These are phyloP conservation scores for Drosophila sp. DNA, from an alignment of 1,140 invertebrate species.

Conservation along the genomic window DNA sequence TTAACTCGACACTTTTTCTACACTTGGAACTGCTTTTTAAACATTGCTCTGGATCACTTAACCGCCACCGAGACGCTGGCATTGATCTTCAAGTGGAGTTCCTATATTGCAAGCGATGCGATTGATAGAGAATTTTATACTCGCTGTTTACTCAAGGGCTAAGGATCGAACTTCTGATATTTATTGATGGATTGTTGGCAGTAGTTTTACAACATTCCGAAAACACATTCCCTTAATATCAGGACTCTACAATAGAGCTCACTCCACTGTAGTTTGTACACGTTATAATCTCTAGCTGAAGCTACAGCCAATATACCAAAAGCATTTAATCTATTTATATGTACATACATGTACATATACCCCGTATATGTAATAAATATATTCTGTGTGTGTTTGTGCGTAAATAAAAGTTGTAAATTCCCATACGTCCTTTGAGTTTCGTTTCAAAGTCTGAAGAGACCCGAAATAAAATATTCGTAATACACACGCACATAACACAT, in stretches of 20 bases:
- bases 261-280: no score
- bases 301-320: slow-evolving; percentile 77
- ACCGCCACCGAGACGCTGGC: slow-evolving; percentile 68
- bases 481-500: slow-evolving; percentile 59
- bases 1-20: slow-evolving; percentile 78
- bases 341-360: slow-evolving; percentile 40
- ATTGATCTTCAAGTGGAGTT: slow-evolving; percentile 80
- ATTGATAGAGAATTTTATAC: slow-evolving; percentile 83
- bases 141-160: slow-evolving; percentile 77
- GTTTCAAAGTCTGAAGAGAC: slow-evolving; percentile 45
- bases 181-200: slow-evolving; percentile 50
- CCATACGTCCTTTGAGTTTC: slow-evolving; percentile 42
- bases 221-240: slow-evolving; percentile 22
- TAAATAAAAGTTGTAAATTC: slow-evolving; percentile 41
- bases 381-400: slow-evolving; percentile 18
- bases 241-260: no score
- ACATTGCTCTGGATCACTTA: slow-evolving; percentile 75
- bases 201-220: slow-evolving; percentile 20
- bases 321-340: slow-evolving; percentile 79
- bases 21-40: slow-evolving; percentile 82
- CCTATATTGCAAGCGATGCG: slow-evolving; percentile 81
- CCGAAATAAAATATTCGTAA: slow-evolving; percentile 34
- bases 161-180: slow-evolving; percentile 44
- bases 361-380: slow-evolving; percentile 20
- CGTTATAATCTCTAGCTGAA: slow-evolving; percentile 61